These are phyloP conservation scores for Antigone vipio DNA, from an alignment of 2,113 vertebrate genomes.

Conservation along the genomic window DNA sequence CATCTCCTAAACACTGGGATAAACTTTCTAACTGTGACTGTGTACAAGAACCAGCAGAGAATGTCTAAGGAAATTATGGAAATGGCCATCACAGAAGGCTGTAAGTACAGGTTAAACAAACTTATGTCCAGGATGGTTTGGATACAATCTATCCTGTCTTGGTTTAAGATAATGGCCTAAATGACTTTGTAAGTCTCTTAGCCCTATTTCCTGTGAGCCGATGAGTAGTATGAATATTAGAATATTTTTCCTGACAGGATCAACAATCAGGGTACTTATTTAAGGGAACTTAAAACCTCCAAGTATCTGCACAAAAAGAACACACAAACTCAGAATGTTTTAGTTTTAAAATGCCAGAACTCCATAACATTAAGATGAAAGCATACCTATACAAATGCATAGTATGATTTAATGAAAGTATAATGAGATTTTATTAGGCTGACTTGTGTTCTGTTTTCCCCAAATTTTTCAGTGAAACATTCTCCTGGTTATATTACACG, in stretches of 20 bases:
- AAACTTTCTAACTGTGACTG: background rate
- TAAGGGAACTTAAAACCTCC: background rate
- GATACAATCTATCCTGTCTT: background rate
- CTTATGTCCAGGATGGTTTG: background rate
- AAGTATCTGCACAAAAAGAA: background rate
- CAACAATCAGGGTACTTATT: background rate
- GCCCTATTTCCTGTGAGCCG: background rate
- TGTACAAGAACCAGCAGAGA: background rate
- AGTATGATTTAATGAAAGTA: background rate
- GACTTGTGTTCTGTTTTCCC: background rate
- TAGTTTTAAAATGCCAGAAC: background rate
- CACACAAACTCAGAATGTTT: background rate
- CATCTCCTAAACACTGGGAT: background rate
- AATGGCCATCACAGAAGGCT: background rate
- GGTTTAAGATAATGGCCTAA: background rate
- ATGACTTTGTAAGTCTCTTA: background rate
- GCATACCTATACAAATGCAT: background rate
- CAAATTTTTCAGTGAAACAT: background rate
- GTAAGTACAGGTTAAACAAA: background rate
- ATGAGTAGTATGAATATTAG: background rate
- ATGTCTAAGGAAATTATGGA: background rate
- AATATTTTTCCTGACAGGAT: background rate
- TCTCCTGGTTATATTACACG: background rate
- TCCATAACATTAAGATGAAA: fast-evolving
- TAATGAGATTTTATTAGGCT: background rate